phyloP scores from a whole-genome alignment of 1,140 invertebrate species.

The Telenomus remus region DNA sequence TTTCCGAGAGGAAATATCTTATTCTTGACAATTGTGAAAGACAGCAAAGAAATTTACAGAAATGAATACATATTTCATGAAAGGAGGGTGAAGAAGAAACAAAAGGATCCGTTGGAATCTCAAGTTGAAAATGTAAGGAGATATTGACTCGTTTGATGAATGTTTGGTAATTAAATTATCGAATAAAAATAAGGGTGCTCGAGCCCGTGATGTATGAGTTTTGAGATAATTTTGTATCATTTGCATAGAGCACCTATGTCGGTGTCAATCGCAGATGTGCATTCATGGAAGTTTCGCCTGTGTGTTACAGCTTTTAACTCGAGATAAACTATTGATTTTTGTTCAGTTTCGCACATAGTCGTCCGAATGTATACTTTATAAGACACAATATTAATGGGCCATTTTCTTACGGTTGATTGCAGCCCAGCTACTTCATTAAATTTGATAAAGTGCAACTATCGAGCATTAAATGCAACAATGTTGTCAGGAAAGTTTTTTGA shows the following conservation, averaged over 20 bases:
- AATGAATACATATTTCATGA: too few relatives aligned
- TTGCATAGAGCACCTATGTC: slow-evolving; percentile 41
- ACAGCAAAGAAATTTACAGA: too few relatives aligned
- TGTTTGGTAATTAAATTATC: too few relatives aligned
- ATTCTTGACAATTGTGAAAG: too few relatives aligned
- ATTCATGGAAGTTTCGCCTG: slow-evolving; percentile 37
- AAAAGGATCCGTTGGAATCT: not conserved
- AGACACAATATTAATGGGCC: slow-evolving; percentile 39
- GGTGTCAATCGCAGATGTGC: slow-evolving; percentile 49
- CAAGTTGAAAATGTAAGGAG: not conserved
- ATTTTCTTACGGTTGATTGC: slow-evolving; percentile 40
- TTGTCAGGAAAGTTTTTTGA: slow-evolving; percentile 19
- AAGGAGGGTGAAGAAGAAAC: too few relatives aligned
- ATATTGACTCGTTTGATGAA: too few relatives aligned
- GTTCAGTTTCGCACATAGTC: slow-evolving; percentile 23
- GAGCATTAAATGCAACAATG: slow-evolving; percentile 14
- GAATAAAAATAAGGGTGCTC: not conserved
- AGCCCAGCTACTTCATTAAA: slow-evolving; percentile 29
- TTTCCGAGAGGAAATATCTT: too few relatives aligned
- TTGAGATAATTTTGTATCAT: slow-evolving; percentile 46
- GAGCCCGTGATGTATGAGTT: slow-evolving; percentile 31
- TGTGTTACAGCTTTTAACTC: slow-evolving; percentile 37
- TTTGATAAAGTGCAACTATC: slow-evolving; percentile 24
- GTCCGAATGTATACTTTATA: slow-evolving; percentile 43
- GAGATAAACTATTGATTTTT: slow-evolving; percentile 52